Conservation (phyloP, 2,888 invertebrate genomes). For the Leucophora obtusa region DNA sequence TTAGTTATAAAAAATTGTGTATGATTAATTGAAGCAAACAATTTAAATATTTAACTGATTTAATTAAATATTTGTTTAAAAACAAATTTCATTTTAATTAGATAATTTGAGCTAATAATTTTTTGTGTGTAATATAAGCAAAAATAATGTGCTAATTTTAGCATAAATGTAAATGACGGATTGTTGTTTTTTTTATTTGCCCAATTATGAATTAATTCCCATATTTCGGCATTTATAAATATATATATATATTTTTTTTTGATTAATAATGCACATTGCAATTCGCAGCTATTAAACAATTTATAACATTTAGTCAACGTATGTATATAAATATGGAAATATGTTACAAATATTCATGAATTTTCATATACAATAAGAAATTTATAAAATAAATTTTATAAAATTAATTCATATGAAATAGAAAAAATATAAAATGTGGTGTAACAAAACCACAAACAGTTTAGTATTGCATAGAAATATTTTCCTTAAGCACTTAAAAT, state of each 20-base stretch:
- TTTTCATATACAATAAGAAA: neutral
- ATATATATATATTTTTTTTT: too few species aligned
- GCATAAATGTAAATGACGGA: neutral
- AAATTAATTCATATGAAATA: neutral
- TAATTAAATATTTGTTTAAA: too few species aligned
- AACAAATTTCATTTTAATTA: too few species aligned
- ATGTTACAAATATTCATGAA: neutral
- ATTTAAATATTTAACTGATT: too few species aligned
- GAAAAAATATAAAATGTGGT: neutral
- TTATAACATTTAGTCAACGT: neutral
- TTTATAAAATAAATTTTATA: neutral
- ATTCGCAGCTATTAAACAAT: slow-evolving; percentile 6
- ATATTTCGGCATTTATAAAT: neutral
- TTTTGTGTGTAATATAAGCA: too few species aligned
- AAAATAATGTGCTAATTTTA: too few species aligned
- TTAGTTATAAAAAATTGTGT: too few species aligned
- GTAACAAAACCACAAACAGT: too few species aligned
- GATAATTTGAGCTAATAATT: too few species aligned
- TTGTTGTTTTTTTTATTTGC: neutral
- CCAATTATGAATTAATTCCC: neutral
- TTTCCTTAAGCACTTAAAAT: too few species aligned
- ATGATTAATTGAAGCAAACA: too few species aligned
- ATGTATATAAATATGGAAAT: neutral
- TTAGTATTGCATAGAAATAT: too few species aligned
- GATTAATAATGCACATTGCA: slow-evolving; percentile 21